A percentile compares a stretch with the other conserved stretches of the same genome.
Evolutionary conservation across 2,113 vertebrate species (phyloP).

Genomic region (Strix uralensis): DNA sequence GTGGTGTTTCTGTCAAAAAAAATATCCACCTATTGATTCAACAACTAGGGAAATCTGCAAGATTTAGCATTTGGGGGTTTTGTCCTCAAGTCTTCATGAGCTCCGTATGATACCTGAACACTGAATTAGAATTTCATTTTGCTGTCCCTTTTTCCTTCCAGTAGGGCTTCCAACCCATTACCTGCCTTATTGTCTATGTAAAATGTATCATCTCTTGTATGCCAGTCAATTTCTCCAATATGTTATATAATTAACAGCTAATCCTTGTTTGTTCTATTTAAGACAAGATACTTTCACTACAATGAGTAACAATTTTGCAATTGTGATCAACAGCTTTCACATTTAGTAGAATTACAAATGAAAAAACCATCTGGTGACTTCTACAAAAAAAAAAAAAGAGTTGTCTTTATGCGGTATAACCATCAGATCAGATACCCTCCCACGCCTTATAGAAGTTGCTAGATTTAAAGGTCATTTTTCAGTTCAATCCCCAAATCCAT

Average conservation of each 20-base stretch:
- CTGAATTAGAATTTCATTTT: background rate
- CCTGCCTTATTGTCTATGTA: background rate
- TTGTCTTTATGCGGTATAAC: background rate
- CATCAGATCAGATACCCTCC: background rate
- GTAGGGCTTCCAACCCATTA: background rate
- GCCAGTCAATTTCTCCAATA: background rate
- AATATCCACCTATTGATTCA: background rate
- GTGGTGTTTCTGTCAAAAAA: conserved; percentile 87
- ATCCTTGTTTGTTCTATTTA: background rate
- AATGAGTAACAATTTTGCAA: background rate
- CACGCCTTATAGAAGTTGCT: background rate
- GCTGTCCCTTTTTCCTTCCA: background rate
- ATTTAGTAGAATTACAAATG: conserved; percentile 10
- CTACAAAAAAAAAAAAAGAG: background rate
- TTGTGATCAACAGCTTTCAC: conserved; percentile 28
- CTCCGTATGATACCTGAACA: background rate
- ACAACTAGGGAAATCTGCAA: background rate
- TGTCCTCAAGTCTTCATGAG: background rate
- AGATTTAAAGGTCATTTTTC: conserved; percentile 7
- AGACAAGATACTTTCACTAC: background rate
- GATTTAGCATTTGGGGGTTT: background rate
- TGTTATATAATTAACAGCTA: background rate
- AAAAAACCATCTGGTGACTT: conserved; percentile 28
- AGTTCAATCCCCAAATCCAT: background rate
- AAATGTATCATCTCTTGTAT: background rate